A percentile compares a stretch with the other conserved stretches of the same genome.
Conservation (phyloP, 2,113 vertebrate species). For the Elachura formosa region DNA sequence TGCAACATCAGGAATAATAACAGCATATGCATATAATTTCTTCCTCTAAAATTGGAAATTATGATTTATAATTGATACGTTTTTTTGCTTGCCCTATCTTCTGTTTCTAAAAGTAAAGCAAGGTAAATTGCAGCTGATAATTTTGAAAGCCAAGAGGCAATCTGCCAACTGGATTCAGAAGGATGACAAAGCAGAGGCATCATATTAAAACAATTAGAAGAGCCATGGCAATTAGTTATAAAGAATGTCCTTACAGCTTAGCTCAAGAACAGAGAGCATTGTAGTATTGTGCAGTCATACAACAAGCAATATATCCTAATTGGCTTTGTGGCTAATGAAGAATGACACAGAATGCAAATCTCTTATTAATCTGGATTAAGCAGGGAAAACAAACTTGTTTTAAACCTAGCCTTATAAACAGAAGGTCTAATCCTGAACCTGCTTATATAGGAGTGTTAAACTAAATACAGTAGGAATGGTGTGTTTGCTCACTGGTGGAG, state of each 20-base stretch:
- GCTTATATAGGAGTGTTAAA: conserved; percentile 34
- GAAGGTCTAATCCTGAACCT: conserved; percentile 49
- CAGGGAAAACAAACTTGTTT: conserved; percentile 52
- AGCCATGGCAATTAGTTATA: background rate
- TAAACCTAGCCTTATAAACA: conserved; percentile 44
- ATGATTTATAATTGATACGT: background rate
- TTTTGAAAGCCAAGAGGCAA: background rate
- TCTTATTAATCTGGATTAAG: conserved; percentile 52
- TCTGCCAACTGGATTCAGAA: background rate
- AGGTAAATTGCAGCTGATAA: background rate
- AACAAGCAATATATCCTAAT: background rate
- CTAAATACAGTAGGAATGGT: conserved; percentile 10
- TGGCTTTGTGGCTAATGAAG: conserved; percentile 23
- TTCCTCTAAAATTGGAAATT: background rate
- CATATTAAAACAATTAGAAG: background rate
- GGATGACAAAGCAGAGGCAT: background rate
- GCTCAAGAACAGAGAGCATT: background rate
- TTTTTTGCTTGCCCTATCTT: background rate
- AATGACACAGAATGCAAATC: conserved; percentile 50
- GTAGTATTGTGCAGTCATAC: background rate
- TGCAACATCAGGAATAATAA: background rate
- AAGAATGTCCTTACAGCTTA: background rate
- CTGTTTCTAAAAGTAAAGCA: background rate
- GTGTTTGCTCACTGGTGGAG: conserved; percentile 23
- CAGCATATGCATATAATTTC: background rate